These are phyloP conservation scores for Alethe diademata DNA, from an alignment of 2,113 vertebrate species.

Conservation along the genomic window DNA sequence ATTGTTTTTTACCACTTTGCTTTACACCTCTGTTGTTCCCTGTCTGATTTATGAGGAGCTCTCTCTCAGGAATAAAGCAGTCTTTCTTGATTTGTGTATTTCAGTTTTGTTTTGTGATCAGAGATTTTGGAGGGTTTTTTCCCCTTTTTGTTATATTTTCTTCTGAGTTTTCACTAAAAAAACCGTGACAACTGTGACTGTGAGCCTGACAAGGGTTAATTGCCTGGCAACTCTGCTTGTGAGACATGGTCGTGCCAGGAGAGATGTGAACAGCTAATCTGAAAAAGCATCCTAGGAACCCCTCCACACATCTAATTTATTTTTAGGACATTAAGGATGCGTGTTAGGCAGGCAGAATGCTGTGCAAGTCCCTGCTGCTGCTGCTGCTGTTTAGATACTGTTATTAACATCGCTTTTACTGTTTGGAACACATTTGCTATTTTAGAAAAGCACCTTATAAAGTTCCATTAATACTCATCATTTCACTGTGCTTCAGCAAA, in stretches of 20 bases:
- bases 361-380: background rate
- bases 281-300: background rate
- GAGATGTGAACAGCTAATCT: background rate
- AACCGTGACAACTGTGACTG: background rate
- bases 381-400: background rate
- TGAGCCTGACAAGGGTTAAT: background rate
- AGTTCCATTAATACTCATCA: background rate
- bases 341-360: background rate
- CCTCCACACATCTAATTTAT: background rate
- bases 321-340: background rate
- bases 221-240: background rate
- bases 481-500: background rate
- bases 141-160: background rate
- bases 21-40: background rate
- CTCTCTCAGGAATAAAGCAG: background rate
- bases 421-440: background rate
- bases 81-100: background rate
- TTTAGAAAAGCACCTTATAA: background rate
- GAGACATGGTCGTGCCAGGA: background rate
- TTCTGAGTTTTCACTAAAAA: background rate
- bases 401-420: background rate
- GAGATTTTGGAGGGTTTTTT: background rate
- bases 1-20: background rate
- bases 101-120: background rate
- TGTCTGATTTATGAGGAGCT: background rate